phyloP scores from a whole-genome alignment of 2,888 invertebrate species.

The Argyresthia goedartella region DNA sequence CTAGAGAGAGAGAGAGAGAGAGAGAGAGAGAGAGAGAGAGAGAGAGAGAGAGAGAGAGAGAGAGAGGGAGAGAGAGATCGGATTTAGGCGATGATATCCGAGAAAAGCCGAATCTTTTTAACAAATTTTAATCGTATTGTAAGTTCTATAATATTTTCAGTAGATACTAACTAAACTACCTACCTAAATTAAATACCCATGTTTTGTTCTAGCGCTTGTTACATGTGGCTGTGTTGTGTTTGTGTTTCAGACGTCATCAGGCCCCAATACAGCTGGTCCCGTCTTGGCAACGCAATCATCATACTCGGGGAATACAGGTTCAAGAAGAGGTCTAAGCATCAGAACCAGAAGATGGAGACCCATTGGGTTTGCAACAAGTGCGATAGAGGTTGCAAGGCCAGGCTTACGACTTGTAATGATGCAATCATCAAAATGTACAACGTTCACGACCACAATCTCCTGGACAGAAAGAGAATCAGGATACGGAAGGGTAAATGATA shows the following conservation, averaged over 20 bases:
- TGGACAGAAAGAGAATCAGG: neutral
- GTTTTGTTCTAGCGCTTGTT: neutral
- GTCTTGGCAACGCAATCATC: slow-evolving; percentile 56
- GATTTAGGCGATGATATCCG: too few species aligned
- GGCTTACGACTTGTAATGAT: slow-evolving; percentile 48
- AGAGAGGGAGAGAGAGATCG: too few species aligned
- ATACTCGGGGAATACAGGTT: slow-evolving; percentile 54
- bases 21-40: too few species aligned
- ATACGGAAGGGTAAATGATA: neutral
- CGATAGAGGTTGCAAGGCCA: slow-evolving; percentile 57
- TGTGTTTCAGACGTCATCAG: slow-evolving; percentile 19
- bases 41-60: too few species aligned
- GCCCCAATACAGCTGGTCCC: slow-evolving; percentile 55
- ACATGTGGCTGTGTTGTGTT: too few species aligned
- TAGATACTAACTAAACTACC: too few species aligned
- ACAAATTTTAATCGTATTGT: too few species aligned
- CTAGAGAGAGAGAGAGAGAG: too few species aligned
- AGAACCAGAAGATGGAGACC: slow-evolving; percentile 45
- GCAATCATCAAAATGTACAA: slow-evolving; percentile 51
- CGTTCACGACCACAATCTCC: slow-evolving; percentile 36
- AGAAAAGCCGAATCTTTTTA: too few species aligned
- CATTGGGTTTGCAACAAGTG: slow-evolving; percentile 62
- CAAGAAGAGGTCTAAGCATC: slow-evolving; percentile 49
- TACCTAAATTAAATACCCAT: too few species aligned
- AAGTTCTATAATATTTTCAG: too few species aligned